Percentiles rank a stretch among this genome's conserved stretches.
These are phyloP conservation scores for Hypothenemus hampei DNA, from an alignment of 1,140 invertebrate genomes.

Conservation along the genomic window DNA sequence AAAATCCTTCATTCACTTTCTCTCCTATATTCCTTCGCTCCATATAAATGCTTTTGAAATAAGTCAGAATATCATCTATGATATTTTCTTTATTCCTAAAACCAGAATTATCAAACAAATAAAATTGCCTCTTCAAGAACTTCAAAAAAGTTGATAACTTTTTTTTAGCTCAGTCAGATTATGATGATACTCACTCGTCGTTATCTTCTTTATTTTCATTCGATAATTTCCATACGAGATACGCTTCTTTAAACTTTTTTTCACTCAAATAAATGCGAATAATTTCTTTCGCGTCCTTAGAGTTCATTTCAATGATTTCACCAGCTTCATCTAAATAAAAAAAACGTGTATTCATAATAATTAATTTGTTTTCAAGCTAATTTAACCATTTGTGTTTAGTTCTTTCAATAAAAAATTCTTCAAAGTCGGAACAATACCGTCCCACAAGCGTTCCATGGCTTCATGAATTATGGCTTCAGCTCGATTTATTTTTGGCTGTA, in stretches of 20 bases:
- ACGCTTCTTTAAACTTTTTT: too few relatives aligned
- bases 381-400: conserved; percentile 25
- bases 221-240: too few relatives aligned
- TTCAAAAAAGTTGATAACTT: too few relatives aligned
- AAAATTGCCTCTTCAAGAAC: background rate
- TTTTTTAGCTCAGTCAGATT: too few relatives aligned
- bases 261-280: too few relatives aligned
- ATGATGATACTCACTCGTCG: too few relatives aligned
- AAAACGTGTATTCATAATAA: too few relatives aligned
- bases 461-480: conserved; percentile 22
- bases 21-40: conserved; percentile 22
- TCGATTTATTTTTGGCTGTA: conserved; percentile 29
- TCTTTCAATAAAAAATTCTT: conserved; percentile 28
- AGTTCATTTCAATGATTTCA: too few relatives aligned
- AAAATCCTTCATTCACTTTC: conserved; percentile 9
- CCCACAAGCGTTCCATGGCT: conserved; percentile 35
- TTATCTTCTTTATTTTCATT: too few relatives aligned
- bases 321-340: too few relatives aligned
- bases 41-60: conserved; percentile 29
- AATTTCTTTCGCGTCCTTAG: too few relatives aligned
- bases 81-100: conserved; percentile 8
- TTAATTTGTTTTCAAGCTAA: conserved; percentile 10
- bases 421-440: conserved; percentile 23
- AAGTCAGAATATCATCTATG: conserved; percentile 26
- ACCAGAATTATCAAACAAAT: background rate